A percentile compares a stretch with the other conserved stretches of the same genome.
These are phyloP conservation scores for Ganaspis brasiliensis DNA, from an alignment of 2,888 invertebrate species.

Conservation along the genomic window DNA sequence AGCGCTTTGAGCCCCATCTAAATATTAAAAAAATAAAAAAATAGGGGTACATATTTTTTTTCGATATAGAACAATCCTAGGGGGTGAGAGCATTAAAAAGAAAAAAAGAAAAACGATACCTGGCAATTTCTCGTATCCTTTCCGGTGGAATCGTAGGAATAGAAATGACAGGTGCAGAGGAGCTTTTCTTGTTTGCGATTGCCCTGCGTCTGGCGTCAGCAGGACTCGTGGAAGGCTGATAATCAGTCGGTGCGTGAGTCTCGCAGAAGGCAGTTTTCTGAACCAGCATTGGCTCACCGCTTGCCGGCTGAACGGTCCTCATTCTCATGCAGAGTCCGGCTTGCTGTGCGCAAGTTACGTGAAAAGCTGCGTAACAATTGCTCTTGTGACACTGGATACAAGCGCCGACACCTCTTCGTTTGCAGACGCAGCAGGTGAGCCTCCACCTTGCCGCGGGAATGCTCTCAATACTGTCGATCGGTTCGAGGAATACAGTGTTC, in stretches of 20 bases:
- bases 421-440: constrained; percentile 98
- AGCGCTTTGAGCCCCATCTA: too few relatives aligned
- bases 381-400: constrained; percentile 99
- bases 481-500: constrained; percentile 98
- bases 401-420: constrained; percentile 94
- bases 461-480: constrained; percentile 98
- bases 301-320: constrained; percentile 90
- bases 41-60: too few relatives aligned
- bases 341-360: constrained; percentile 99
- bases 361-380: constrained; percentile 98
- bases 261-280: constrained; percentile 98
- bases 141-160: constrained; percentile 96
- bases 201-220: constrained; percentile 80
- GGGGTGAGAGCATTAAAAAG: too few relatives aligned
- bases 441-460: constrained; percentile 98
- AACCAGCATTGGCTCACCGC: constrained; percentile 90
- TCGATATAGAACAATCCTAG: too few relatives aligned
- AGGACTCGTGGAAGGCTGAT: constrained; percentile 77
- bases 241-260: constrained; percentile 91
- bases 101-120: constrained; percentile 82
- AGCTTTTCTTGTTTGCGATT: constrained; percentile 87
- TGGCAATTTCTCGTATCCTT: constrained; percentile 93
- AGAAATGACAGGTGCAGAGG: constrained; percentile 94
- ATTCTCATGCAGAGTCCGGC: constrained; percentile 98
- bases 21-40: too few relatives aligned